Evolutionary conservation across 1,140 invertebrate species (phyloP), one percentile per base, ranked within the genome.

Genomic region (Procambarus virginalis): DNA sequence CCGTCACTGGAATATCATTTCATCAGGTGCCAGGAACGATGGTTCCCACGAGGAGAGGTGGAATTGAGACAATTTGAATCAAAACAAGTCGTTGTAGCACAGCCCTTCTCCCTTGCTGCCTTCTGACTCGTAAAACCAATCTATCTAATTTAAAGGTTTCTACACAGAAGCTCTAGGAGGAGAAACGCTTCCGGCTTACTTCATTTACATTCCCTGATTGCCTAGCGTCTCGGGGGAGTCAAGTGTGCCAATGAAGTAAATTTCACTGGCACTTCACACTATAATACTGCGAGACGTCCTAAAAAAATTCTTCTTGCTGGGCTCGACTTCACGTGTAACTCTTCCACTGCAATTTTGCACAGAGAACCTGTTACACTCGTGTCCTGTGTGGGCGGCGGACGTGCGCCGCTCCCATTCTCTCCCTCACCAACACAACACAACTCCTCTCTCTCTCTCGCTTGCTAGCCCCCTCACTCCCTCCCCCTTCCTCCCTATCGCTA

Each of bases 131-230:
- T 77, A 22, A 78, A 86, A 34, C 55, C 84, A 75, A 78, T 86
- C 75, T 76, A 77, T 76, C 76, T 75, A 86, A 86, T 86, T 78
- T 60, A 58, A 60, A 58, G 75, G 60, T 64, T 51, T 55, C 58
- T 78, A 34, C 51, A 22, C 73, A 49, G 83, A 12, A 34, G 73
- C 55, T 20, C 34, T 46, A 51, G 58, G 73, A 60, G 55, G 73
- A 60, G 58, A 86, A 77, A 60, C 84, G 58, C 75, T 75, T 49
- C 84, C 75, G 45, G 84, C 73, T 86, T 86, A 78, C 75, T 86
- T 77, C 49, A 86, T 86, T 86, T 86, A 58, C 84, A 86, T 86
- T 77, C 84, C 78, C 84, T 86, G 84, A 86, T 86, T 86, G 84
- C n/a, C 84, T 86, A 17, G 20, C 49, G 84, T 78, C 84, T 86